phyloP scores from a whole-genome alignment of 2,113 vertebrate genomes.

The Notothenia coriiceps region DNA sequence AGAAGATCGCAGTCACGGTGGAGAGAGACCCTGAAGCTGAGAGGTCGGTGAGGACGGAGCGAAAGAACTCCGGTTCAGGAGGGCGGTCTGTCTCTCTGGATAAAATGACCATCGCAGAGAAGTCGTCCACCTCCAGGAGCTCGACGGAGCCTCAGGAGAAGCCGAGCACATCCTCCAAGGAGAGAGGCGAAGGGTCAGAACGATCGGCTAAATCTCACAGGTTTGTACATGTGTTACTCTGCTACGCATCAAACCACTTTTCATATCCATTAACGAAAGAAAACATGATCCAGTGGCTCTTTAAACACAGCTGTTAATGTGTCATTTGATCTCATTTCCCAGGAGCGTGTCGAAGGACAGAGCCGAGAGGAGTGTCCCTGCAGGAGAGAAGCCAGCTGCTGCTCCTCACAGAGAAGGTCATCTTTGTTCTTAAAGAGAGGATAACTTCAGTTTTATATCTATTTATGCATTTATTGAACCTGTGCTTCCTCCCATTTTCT shows the following conservation, averaged over 20 bases:
- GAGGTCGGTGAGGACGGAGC: constrained; percentile 33
- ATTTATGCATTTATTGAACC: constrained; percentile 43
- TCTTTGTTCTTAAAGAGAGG: constrained; percentile 18
- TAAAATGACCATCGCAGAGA: constrained; percentile 78
- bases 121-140: constrained; percentile 52
- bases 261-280: constrained; percentile 6
- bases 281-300: background rate
- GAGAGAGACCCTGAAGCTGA: constrained; percentile 58
- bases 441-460: constrained; percentile 44
- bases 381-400: constrained; percentile 72
- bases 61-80: constrained; percentile 49
- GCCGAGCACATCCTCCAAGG: constrained; percentile 52
- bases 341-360: constrained; percentile 77
- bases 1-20: constrained; percentile 31
- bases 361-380: constrained; percentile 59
- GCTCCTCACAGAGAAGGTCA: constrained; percentile 78
- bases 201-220: constrained; percentile 63
- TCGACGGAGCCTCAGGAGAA: constrained; percentile 60
- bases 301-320: constrained; percentile 58
- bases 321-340: constrained; percentile 68
- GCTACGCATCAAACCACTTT: constrained; percentile 7
- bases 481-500: background rate
- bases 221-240: constrained; percentile 35
- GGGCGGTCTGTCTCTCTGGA: constrained; percentile 75
- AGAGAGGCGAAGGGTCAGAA: constrained; percentile 54